Evolutionary conservation across 2,797 vertebrate species (phyloP).

Genomic region (Pseudomugil tenellus): DNA sequence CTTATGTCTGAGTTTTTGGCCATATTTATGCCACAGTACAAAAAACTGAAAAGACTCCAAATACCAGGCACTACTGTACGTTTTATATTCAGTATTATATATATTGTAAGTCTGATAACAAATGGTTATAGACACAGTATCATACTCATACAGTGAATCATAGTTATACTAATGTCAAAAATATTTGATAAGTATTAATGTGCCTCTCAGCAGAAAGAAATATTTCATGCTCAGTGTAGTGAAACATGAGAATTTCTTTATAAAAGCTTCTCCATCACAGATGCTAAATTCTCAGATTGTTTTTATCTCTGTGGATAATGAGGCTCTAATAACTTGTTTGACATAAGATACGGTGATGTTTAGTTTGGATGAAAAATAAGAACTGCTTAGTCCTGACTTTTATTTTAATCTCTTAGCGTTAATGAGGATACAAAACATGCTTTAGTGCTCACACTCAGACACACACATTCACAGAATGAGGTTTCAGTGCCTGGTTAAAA

Average conservation of each 20-base stretch:
- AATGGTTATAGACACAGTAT: too few species aligned
- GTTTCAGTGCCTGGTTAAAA: constrained; percentile 46
- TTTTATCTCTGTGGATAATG: constrained; percentile 30
- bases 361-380: constrained; percentile 26
- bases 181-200: too few species aligned
- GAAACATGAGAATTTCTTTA: constrained; percentile 24
- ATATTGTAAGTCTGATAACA: neutral
- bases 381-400: constrained; percentile 16
- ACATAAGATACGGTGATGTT: constrained; percentile 37
- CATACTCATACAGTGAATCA: neutral
- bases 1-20: too few species aligned
- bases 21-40: too few species aligned
- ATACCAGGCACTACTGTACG: too few species aligned
- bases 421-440: constrained; percentile 27
- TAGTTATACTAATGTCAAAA: neutral
- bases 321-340: constrained; percentile 31
- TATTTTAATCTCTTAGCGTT: constrained; percentile 26
- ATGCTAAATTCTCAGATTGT: constrained; percentile 27
- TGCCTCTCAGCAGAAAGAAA: neutral
- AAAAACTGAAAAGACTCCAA: too few species aligned
- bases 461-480: constrained; percentile 9
- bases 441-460: neutral
- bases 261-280: constrained; percentile 14
- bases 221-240: neutral
- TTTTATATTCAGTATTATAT: too few species aligned